Evolutionary conservation across 2,113 vertebrate species (phyloP), one percentile per base, ranked within the genome.

Genomic region (Syrrhaptes paradoxus): DNA sequence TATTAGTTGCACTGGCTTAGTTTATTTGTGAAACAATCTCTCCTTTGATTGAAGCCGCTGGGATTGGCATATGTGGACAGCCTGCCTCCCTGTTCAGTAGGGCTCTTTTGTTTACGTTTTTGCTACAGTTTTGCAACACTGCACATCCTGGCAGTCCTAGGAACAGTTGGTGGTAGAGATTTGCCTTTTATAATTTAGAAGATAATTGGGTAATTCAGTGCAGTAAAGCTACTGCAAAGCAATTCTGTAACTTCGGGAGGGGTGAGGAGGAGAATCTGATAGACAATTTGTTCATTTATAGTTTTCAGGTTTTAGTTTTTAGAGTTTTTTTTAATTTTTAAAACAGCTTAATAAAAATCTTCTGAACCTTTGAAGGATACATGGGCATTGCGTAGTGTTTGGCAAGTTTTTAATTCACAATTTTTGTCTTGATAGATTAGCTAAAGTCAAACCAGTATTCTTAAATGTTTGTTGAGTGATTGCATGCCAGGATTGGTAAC

Each of bases 101-200:
- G 95, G 95, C 97, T 97, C 97, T 97, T 98, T 98, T 98, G 97
- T 98, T 98, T 98, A 98, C 96, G 76, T 94, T 97, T 97, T 95
- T 95, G 95, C 95, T 97, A 95, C 97, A 96, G 97, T 98, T 98
- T 98, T 98, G 97, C 97, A 97, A 97, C 96, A 95, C 78, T 90
- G 95, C 31, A 65, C 96, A 97, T 98, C 94, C 96, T 96, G 96
- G 95, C 96, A 95, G 96, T 95, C 91, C 95, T 95, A 94, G 17
- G 92, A 98, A 98, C 98, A 98, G 97, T 98, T 98, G 98, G 97
- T 97, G 95, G 96, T 90, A 92, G 96, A 98, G 97, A 97, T 97
- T 95, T 97, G 90, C 96, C 97, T 98, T 98, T 98, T 98, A 98
- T 98, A 98, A 98, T 98, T 98, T 98, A 97, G 96, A 89, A 97